A percentile compares a stretch with the other conserved stretches of the same genome.
These are phyloP conservation scores for Arrhamphus sclerolepis DNA, from an alignment of 2,797 vertebrate species.

Conservation along the genomic window DNA sequence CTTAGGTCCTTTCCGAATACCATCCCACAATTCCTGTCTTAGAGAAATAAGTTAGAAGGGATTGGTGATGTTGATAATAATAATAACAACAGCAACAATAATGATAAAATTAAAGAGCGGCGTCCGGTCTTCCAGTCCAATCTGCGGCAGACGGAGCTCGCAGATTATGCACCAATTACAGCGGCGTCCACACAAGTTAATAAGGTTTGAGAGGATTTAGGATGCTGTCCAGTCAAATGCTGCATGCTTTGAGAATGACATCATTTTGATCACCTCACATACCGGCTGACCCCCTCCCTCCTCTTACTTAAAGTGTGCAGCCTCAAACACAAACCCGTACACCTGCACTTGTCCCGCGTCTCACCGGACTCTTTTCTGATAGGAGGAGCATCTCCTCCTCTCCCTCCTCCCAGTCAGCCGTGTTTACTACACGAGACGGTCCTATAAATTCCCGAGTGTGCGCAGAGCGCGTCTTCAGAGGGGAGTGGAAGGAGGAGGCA, in stretches of 20 bases:
- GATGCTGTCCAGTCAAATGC: conserved; percentile 73
- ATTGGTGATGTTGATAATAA: conserved; percentile 51
- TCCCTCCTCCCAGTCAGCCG: conserved; percentile 13
- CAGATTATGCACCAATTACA: conserved; percentile 74
- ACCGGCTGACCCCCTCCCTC: conserved; percentile 53
- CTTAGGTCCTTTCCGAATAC: conserved; percentile 37
- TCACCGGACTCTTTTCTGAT: conserved; percentile 60
- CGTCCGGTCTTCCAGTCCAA: too few species aligned
- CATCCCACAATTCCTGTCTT: conserved; percentile 36
- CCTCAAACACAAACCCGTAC: conserved; percentile 42
- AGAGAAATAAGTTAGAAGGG: conserved; percentile 64
- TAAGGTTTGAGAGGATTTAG: conserved; percentile 75
- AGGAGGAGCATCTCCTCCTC: conserved; percentile 50
- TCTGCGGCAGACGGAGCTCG: conserved; percentile 62
- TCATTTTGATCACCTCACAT: conserved; percentile 79
- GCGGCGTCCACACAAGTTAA: conserved; percentile 61
- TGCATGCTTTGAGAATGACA: conserved; percentile 76
- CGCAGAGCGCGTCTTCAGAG: conserved; percentile 58
- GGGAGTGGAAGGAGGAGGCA: conserved; percentile 38
- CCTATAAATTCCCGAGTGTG: conserved; percentile 70
- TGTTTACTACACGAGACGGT: conserved; percentile 72
- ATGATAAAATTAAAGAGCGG: too few species aligned
- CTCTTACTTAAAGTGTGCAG: conserved; percentile 23
- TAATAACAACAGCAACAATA: too few species aligned
- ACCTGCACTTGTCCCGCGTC: conserved; percentile 64